Base-by-base conservation (phyloP, 2,113 vertebrate genomes). In the Tenebrosternarchus preto region DNA sequence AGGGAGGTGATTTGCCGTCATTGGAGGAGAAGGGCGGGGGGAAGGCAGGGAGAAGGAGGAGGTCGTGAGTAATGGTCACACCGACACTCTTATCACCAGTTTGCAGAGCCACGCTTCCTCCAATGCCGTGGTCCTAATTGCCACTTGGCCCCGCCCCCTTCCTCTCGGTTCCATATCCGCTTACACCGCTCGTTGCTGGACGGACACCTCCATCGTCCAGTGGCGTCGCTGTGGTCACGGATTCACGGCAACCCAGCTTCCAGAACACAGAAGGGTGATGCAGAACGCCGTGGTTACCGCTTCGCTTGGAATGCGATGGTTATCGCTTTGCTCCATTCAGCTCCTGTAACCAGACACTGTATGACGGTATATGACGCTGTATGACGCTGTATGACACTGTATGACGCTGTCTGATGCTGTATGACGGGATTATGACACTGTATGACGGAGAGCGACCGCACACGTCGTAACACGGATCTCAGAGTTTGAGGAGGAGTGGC, bases 101-200 rank as follows among this genome's bases (percentile, higher is more conserved):
- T 91, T 93, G 85, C 92, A 93, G 89, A 91, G 90, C 92, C 92
- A 90, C 91, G 86, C 90, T 92, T 92, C 92, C 89, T 76, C 88
- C 88, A 91, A 90, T 88, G 78, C 87, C 83, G 85, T 84, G 83
- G 76, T 85, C 89, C 93, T 95, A 94, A 96, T 95, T 96, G 90
- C 86, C 79, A 73, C 74, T 85, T 77, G 74, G 61, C 88, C 80
- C 67, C 81, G 64, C 64, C 83, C 80, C 22, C 17, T 82, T 36
- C 81, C 46, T 27, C 36, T n/a, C 64, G 50, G 79, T 92, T 92
- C 80, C 88, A 88, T 91, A 91, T 95, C 92, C 94, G 89, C 90
- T 90, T 93, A 86, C 87, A 84, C 89, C 91, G 87, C 85, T 90
- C 92, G 90, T 94, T 92, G 83, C 89, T 86, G 89, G 91, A 90